Percentiles rank a stretch among this genome's conserved stretches.
Conservation (phyloP, 2,113 vertebrate species). For the Delphinus delphis region DNA sequence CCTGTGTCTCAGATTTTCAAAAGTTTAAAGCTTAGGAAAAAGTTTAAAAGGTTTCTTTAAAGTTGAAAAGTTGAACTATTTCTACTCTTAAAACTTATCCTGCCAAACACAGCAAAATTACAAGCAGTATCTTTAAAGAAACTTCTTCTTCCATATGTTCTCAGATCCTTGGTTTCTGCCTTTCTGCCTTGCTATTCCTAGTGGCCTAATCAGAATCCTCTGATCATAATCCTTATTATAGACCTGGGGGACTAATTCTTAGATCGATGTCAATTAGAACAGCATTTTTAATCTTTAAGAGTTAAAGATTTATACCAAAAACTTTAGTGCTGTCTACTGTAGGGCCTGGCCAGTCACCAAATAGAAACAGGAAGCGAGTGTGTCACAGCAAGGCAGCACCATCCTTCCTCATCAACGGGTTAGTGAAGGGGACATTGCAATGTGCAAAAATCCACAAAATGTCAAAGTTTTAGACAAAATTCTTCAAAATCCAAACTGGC, state of each 20-base stretch:
- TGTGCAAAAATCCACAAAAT: slow-evolving; percentile 16
- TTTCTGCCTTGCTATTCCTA: neutral
- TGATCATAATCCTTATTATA: neutral
- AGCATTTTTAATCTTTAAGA: neutral
- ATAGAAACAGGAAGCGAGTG: neutral
- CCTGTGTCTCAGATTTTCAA: neutral
- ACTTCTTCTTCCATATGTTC: neutral
- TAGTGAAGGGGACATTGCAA: neutral
- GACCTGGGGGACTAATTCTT: neutral
- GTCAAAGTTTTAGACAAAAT: slow-evolving; percentile 25
- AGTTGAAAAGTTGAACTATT: neutral
- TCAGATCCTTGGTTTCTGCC: neutral
- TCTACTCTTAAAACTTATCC: neutral
- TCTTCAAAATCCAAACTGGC: slow-evolving; percentile 43
- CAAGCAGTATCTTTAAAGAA: neutral
- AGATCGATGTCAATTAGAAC: neutral
- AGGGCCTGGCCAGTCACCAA: neutral
- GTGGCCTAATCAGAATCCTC: neutral
- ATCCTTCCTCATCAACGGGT: neutral
- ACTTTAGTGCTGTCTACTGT: neutral
- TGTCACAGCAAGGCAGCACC: too few species aligned
- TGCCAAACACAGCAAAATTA: neutral
- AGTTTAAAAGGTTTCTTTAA: neutral
- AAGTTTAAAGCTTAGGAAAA: neutral
- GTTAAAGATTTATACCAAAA: neutral